Percentiles rank a stretch among this genome's conserved stretches.
Conservation (phyloP, 1,140 invertebrate genomes). For the Arctopsyche grandis region DNA sequence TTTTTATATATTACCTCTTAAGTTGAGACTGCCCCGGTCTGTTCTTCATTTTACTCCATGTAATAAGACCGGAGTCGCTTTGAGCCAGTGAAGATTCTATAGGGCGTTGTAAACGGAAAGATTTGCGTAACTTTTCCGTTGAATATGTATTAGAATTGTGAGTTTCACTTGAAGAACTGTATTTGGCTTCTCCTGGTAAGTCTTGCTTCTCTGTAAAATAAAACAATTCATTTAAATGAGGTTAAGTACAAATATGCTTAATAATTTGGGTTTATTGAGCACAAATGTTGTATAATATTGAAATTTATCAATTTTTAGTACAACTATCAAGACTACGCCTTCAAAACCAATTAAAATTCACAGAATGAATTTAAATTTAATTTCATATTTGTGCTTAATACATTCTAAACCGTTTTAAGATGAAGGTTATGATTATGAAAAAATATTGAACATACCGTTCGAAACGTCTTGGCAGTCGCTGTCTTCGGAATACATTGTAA, state of each 20-base stretch:
- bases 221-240: neutral
- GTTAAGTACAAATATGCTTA: neutral
- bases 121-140: slow-evolving; percentile 44
- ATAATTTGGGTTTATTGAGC: no score
- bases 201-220: slow-evolving; percentile 52
- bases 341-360: no score
- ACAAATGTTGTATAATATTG: slow-evolving; percentile 9
- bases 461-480: slow-evolving; percentile 64
- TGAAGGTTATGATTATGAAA: no score
- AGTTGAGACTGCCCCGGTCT: slow-evolving; percentile 64
- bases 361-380: no score
- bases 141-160: slow-evolving; percentile 35
- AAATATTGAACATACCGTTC: slow-evolving; percentile 41
- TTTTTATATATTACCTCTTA: slow-evolving; percentile 58
- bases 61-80: slow-evolving; percentile 84
- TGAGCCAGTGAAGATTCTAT: slow-evolving; percentile 81
- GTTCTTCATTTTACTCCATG: slow-evolving; percentile 85
- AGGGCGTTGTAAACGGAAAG: slow-evolving; percentile 54
- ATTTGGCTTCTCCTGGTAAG: slow-evolving; percentile 47
- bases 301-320: slow-evolving; percentile 6
- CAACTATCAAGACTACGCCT: no score
- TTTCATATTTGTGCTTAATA: no score
- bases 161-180: slow-evolving; percentile 46
- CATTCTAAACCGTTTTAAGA: no score
- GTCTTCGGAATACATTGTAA: slow-evolving; percentile 85